These are phyloP conservation scores for Amphibalanus amphitrite DNA, from an alignment of 1,140 invertebrate genomes.

Conservation along the genomic window DNA sequence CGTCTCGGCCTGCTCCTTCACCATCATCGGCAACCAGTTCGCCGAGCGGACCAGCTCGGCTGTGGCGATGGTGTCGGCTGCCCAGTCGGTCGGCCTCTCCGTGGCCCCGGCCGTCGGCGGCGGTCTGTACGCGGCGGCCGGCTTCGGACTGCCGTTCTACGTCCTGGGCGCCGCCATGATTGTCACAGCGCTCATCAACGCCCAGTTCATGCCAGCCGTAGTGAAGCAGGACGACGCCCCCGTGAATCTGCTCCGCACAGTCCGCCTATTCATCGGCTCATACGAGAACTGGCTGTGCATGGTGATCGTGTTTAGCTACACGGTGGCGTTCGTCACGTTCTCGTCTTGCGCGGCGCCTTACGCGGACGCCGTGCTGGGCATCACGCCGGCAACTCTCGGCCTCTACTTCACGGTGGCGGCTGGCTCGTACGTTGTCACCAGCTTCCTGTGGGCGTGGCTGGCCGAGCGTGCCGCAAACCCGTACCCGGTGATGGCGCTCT, in stretches of 20 bases:
- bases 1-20: conserved; percentile 41
- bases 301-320: too few species aligned
- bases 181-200: conserved; percentile 33
- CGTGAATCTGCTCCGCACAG: conserved; percentile 35
- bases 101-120: conserved; percentile 32
- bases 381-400: too few species aligned
- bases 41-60: conserved; percentile 32
- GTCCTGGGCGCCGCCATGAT: conserved; percentile 31
- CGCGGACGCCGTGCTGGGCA: too few species aligned
- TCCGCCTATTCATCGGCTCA: conserved; percentile 40
- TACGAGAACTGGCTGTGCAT: conserved; percentile 33
- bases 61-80: conserved; percentile 21
- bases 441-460: too few species aligned
- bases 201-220: conserved; percentile 34
- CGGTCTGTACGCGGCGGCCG: too few species aligned
- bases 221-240: conserved; percentile 39
- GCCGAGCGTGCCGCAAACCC: too few species aligned
- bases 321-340: too few species aligned
- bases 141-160: too few species aligned
- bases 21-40: conserved; percentile 33
- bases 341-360: too few species aligned
- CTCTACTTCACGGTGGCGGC: too few species aligned
- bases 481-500: too few species aligned
- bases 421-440: too few species aligned
- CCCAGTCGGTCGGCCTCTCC: conserved; percentile 35